Evolutionary conservation across 2,888 invertebrate species (phyloP).

Genomic region (Panzeria rudis): DNA sequence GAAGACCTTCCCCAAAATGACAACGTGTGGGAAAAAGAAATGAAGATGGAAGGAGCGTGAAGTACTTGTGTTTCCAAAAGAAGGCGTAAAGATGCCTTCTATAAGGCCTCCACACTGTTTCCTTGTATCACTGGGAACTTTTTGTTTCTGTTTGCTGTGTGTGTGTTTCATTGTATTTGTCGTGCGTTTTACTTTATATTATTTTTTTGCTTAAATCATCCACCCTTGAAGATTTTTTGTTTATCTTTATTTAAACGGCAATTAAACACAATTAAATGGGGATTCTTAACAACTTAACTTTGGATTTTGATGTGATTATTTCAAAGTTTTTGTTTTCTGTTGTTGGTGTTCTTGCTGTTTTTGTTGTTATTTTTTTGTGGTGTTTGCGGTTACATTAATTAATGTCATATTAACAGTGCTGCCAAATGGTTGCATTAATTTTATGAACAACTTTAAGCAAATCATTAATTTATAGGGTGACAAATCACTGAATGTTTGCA

Average conservation of each 20-base stretch:
- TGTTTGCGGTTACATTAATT: conserved; percentile 52
- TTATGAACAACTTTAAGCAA: not conserved
- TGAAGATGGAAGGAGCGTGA: too few relatives aligned
- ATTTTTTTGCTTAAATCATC: conserved; percentile 27
- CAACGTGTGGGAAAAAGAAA: too few relatives aligned
- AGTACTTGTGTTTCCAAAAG: too few relatives aligned
- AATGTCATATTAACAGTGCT: conserved; percentile 26
- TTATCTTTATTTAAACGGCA: conserved; percentile 61
- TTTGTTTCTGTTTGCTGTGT: too few relatives aligned
- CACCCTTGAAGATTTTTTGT: conserved; percentile 56
- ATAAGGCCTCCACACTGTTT: too few relatives aligned
- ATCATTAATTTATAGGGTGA: not conserved
- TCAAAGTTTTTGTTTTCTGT: conserved; percentile 39
- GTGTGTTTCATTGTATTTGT: not conserved
- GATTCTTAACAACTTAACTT: conserved; percentile 56
- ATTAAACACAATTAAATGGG: conserved; percentile 67
- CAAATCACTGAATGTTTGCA: not conserved
- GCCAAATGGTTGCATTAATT: not conserved
- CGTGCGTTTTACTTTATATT: not conserved
- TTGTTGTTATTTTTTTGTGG: conserved; percentile 33
- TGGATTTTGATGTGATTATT: conserved; percentile 62
- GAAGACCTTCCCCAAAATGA: too few relatives aligned
- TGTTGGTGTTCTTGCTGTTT: conserved; percentile 14
- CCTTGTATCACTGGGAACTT: too few relatives aligned
- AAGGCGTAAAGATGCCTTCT: too few relatives aligned